A percentile compares a stretch with the other conserved stretches of the same genome.
These are phyloP conservation scores for Oncorhynchus kisutch DNA, from an alignment of 2,113 vertebrate species.

Conservation along the genomic window DNA sequence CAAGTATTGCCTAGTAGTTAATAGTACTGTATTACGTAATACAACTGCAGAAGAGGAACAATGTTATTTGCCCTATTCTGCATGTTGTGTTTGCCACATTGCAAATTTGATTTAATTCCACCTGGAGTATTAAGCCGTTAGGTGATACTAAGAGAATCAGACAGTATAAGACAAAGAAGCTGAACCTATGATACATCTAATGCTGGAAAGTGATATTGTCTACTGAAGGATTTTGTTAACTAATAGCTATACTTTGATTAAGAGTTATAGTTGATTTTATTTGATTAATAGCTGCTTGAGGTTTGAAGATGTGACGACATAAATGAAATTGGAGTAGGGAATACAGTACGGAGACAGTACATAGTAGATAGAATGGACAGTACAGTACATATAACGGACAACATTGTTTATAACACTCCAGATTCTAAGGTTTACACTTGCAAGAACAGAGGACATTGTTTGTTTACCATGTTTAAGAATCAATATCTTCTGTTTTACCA, in stretches of 20 bases:
- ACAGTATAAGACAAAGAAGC: slow-evolving; percentile 3
- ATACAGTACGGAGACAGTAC: background rate
- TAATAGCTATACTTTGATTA: slow-evolving; percentile 22
- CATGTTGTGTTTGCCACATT: background rate
- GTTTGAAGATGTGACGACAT: slow-evolving; percentile 11
- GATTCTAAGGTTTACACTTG: slow-evolving; percentile 39
- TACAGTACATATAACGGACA: background rate
- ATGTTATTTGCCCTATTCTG: background rate
- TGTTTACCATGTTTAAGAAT: slow-evolving; percentile 48
- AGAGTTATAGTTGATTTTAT: slow-evolving; percentile 10
- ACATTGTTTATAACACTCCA: slow-evolving; percentile 1
- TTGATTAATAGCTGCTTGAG: slow-evolving; percentile 12
- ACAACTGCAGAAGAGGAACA: background rate
- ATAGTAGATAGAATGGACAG: no score
- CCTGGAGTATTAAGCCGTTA: slow-evolving; percentile 7
- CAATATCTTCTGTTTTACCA: slow-evolving; percentile 26
- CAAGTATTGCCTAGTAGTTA: background rate
- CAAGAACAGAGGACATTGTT: slow-evolving; percentile 38
- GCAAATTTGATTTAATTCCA: background rate
- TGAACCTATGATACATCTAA: slow-evolving; percentile 22
- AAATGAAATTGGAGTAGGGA: background rate
- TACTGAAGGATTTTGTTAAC: slow-evolving; percentile 14
- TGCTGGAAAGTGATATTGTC: slow-evolving; percentile 17
- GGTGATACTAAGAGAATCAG: background rate
- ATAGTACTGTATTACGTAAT: background rate